Conservation (phyloP, 1,140 invertebrate genomes). For the Caerostris darwini region DNA sequence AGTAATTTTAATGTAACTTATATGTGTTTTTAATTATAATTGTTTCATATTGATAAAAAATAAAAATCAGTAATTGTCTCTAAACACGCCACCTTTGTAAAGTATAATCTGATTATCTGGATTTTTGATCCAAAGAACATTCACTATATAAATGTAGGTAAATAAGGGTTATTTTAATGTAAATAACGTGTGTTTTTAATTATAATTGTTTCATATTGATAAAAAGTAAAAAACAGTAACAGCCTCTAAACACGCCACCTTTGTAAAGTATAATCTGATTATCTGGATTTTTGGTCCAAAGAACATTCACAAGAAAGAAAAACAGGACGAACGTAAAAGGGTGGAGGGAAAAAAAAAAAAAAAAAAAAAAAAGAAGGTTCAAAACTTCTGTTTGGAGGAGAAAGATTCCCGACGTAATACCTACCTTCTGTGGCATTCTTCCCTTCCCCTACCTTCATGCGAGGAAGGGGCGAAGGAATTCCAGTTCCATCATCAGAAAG, state of each 20-base stretch:
- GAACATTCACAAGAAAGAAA: neutral
- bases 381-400: conserved; percentile 32
- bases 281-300: neutral
- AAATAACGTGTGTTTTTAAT: no score
- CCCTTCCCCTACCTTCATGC: neutral
- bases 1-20: no score
- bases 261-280: neutral
- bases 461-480: conserved; percentile 8
- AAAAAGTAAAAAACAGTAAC: no score
- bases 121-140: neutral
- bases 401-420: conserved; percentile 60
- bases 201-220: no score
- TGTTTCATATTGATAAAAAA: no score
- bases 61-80: no score
- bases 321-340: neutral
- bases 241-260: no score
- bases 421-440: conserved; percentile 28
- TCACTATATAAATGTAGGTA: neutral
- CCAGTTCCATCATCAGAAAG: conserved; percentile 66
- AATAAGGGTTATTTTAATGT: no score
- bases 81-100: no score
- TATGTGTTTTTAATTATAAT: no score
- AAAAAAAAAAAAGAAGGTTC: conserved; percentile 35
- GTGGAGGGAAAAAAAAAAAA: neutral
- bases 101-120: neutral